Evolutionary conservation across 2,113 vertebrate genomes (phyloP).

Genomic region (Oostethus manadensis): DNA sequence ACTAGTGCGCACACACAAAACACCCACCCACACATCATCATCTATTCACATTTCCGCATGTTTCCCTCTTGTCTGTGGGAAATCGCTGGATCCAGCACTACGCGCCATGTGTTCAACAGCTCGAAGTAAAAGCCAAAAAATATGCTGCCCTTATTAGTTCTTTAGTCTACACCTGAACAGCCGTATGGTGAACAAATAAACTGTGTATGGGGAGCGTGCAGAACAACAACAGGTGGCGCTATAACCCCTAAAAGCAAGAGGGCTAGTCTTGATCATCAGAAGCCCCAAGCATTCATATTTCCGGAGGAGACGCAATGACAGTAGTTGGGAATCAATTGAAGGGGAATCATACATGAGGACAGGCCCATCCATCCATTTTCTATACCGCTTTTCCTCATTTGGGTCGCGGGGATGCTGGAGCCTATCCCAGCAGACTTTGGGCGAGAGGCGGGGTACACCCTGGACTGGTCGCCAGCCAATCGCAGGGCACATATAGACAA

Average conservation of each 20-base stretch:
- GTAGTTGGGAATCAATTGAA: background rate
- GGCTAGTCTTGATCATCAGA: background rate
- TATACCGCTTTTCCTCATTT: no score
- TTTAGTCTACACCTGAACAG: background rate
- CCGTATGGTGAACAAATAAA: background rate
- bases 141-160: background rate
- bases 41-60: slow-evolving; percentile 37
- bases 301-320: background rate
- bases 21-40: slow-evolving; percentile 42
- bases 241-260: background rate
- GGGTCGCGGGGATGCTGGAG: no score
- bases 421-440: no score
- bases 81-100: slow-evolving; percentile 38
- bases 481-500: no score
- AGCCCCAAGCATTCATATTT: background rate
- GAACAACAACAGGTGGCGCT: background rate
- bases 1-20: slow-evolving; percentile 34
- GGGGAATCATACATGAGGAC: background rate
- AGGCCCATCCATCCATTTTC: no score
- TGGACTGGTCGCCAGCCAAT: no score
- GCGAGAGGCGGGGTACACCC: no score
- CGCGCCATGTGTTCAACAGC: slow-evolving; percentile 47
- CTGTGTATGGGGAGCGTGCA: no score
- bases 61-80: slow-evolving; percentile 51
- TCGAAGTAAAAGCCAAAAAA: slow-evolving; percentile 26